Evolutionary conservation across 2,797 vertebrate species (phyloP).

Genomic region (Tenualosa ilisha): DNA sequence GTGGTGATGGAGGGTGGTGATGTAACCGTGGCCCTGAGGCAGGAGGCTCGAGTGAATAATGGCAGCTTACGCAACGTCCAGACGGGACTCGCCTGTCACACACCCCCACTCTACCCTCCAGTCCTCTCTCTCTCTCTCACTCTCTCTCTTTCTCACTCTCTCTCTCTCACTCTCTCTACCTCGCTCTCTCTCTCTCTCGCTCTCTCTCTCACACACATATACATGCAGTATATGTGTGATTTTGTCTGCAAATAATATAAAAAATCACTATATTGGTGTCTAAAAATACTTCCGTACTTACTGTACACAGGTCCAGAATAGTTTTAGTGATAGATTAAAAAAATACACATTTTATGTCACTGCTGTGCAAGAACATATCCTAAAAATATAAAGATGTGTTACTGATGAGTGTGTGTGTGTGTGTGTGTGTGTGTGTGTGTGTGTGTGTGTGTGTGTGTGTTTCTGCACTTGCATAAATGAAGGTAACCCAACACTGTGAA

Average conservation of each 20-base stretch:
- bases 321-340: no score
- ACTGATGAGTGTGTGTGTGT: neutral
- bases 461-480: neutral
- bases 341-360: no score
- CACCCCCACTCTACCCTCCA: no score
- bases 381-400: neutral
- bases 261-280: no score
- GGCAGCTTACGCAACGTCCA: conserved; percentile 66
- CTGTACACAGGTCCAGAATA: no score
- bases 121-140: neutral
- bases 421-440: neutral
- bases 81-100: conserved; percentile 44
- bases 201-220: conserved; percentile 45
- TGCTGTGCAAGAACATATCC: no score
- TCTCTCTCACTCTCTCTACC: no score
- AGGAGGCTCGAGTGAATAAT: conserved; percentile 57
- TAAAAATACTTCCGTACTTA: no score
- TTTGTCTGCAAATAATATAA: no score
- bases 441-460: neutral
- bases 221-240: no score
- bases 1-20: conserved; percentile 60
- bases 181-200: neutral
- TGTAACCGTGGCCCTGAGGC: conserved; percentile 59
- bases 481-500: neutral
- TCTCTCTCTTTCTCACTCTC: no score